phyloP scores from a whole-genome alignment of 2,888 invertebrate genomes.

The Ophion ventricosus region DNA sequence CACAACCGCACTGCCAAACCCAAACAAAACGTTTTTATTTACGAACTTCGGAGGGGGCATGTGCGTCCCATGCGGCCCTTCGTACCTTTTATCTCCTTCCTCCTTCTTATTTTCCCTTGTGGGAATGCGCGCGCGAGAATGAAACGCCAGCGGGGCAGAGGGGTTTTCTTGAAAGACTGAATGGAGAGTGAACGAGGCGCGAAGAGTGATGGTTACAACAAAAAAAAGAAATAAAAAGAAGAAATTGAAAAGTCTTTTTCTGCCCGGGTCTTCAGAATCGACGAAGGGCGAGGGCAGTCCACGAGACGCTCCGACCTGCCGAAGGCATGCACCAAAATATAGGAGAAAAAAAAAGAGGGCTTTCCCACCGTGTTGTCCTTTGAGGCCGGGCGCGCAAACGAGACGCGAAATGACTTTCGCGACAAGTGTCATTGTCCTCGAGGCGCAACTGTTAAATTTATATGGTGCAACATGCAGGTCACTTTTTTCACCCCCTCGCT shows the following conservation, averaged over 20 bases:
- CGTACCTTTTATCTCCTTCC: slow-evolving; percentile 51
- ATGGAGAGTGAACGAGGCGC: slow-evolving; percentile 35
- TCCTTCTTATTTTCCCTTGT: slow-evolving; percentile 35
- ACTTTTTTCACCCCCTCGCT: background rate
- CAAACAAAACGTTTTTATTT: slow-evolving; percentile 79
- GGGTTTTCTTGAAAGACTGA: background rate
- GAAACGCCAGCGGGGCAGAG: background rate
- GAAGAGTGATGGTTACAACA: slow-evolving; percentile 40
- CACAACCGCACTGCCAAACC: slow-evolving; percentile 76
- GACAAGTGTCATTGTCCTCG: slow-evolving; percentile 64
- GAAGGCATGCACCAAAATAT: background rate
- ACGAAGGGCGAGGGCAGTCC: background rate
- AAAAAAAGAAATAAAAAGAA: slow-evolving; percentile 30
- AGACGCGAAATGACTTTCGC: slow-evolving; percentile 59
- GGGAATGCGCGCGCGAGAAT: slow-evolving; percentile 8
- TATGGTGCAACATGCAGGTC: slow-evolving; percentile 2
- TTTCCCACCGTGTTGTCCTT: background rate
- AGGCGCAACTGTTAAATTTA: background rate
- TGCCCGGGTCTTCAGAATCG: too few relatives aligned
- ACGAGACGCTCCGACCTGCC: background rate
- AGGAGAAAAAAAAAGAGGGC: background rate
- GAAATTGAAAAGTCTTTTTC: background rate
- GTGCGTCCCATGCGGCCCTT: slow-evolving; percentile 14
- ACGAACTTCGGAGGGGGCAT: slow-evolving; percentile 62
- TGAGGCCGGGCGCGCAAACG: slow-evolving; percentile 29